Evolutionary conservation across 2,888 invertebrate genomes (phyloP).

Genomic region (Drosophila limbata): DNA sequence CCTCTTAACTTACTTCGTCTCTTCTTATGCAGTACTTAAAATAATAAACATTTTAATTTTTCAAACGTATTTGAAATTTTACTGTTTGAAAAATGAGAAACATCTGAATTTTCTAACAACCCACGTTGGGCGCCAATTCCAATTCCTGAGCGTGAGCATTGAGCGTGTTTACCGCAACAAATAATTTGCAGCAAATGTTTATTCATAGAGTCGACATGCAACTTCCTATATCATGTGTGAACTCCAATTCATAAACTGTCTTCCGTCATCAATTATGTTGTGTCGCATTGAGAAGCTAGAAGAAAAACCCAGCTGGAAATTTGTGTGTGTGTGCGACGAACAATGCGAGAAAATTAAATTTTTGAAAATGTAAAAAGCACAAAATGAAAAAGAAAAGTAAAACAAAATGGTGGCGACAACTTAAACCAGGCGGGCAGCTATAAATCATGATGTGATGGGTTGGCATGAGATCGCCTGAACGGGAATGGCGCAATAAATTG

Average conservation of each 20-base stretch:
- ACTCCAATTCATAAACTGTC: slow-evolving; percentile 28
- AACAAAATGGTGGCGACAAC: slow-evolving; percentile 51
- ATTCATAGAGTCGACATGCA: slow-evolving; percentile 4
- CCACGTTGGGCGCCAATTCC: slow-evolving; percentile 17
- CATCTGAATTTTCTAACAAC: not conserved
- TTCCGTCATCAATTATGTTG: slow-evolving; percentile 51
- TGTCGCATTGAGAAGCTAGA: slow-evolving; percentile 17
- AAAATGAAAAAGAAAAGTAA: slow-evolving; percentile 20
- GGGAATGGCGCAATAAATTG: slow-evolving; percentile 69
- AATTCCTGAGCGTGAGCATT: not conserved
- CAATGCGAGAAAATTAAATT: slow-evolving; percentile 59
- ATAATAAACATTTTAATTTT: too few species aligned
- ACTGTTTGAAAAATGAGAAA: not conserved
- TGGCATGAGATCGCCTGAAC: slow-evolving; percentile 11
- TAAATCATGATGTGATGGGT: slow-evolving; percentile 68
- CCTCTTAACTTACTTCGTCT: too few species aligned
- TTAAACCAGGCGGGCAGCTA: slow-evolving; percentile 64
- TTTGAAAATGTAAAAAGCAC: slow-evolving; percentile 28
- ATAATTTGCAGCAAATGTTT: slow-evolving; percentile 12
- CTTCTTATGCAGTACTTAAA: too few species aligned
- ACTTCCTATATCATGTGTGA: slow-evolving; percentile 23
- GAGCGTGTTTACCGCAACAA: slow-evolving; percentile 3
- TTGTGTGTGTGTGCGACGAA: slow-evolving; percentile 37
- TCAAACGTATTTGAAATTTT: too few species aligned
- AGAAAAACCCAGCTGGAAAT: slow-evolving; percentile 33